Conservation (phyloP, 2,113 vertebrate genomes). For the Varanus komodoensis region DNA sequence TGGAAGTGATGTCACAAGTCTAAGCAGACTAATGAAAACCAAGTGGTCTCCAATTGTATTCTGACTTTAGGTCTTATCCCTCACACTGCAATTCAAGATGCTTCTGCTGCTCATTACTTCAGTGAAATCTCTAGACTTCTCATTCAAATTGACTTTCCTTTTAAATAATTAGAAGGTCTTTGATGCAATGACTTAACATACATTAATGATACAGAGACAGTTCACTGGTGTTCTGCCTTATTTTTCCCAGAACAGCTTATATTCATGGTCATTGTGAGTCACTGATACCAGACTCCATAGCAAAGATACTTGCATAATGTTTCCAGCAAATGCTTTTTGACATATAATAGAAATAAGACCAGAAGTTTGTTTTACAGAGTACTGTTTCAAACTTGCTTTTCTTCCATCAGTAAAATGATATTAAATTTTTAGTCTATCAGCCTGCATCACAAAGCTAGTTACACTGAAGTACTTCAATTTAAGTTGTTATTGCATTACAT, state of each 20-base stretch:
- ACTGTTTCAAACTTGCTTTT: constrained; percentile 15
- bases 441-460: not conserved
- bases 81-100: constrained; percentile 60
- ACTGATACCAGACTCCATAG: constrained; percentile 32
- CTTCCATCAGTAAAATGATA: not conserved
- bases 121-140: constrained; percentile 64
- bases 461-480: not conserved
- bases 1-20: constrained; percentile 30
- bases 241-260: constrained; percentile 56
- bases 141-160: constrained; percentile 66
- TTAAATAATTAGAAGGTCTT: constrained; percentile 69
- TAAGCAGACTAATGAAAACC: constrained; percentile 51
- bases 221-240: constrained; percentile 50
- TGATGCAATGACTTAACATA: constrained; percentile 54
- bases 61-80: constrained; percentile 63
- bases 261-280: constrained; percentile 37
- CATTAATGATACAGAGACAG: constrained; percentile 64
- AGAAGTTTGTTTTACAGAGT: constrained; percentile 18
- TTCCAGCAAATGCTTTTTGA: constrained; percentile 26
- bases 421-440: not conserved
- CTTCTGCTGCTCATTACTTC: constrained; percentile 66
- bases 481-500: not conserved
- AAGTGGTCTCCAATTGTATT: constrained; percentile 55
- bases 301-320: constrained; percentile 24
- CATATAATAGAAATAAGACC: constrained; percentile 8